Conservation (phyloP, 1,140 invertebrate species). For the Ostrea denselamellosa region DNA sequence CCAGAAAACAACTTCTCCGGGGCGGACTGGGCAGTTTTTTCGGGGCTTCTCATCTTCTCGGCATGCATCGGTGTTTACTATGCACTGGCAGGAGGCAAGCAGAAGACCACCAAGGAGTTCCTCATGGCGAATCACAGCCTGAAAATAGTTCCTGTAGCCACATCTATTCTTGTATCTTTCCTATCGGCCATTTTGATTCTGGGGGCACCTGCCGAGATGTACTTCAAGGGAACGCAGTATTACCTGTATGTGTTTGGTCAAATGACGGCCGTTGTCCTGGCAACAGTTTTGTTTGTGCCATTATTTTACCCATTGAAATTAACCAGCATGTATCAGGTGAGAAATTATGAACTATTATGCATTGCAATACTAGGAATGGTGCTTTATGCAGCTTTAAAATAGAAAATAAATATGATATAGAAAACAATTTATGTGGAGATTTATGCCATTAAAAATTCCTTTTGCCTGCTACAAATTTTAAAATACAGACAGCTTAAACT, state of each 20-base stretch:
- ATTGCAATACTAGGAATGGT: no score
- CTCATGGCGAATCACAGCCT: slow-evolving; percentile 87
- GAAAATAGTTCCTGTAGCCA: slow-evolving; percentile 80
- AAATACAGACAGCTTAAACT: no score
- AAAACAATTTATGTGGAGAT: background rate
- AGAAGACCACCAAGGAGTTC: slow-evolving; percentile 90
- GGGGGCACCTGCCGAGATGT: slow-evolving; percentile 64
- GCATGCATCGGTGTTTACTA: slow-evolving; percentile 89
- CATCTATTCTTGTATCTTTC: slow-evolving; percentile 83
- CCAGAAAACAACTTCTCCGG: background rate
- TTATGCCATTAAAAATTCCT: background rate
- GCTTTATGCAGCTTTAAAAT: background rate
- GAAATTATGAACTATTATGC: background rate
- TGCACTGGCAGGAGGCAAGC: slow-evolving; percentile 88
- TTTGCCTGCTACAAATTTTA: no score
- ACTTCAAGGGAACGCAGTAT: slow-evolving; percentile 65
- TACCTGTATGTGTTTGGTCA: slow-evolving; percentile 47
- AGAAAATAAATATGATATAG: background rate
- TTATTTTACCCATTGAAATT: slow-evolving; percentile 92
- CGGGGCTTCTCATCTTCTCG: slow-evolving; percentile 41
- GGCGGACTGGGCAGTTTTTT: slow-evolving; percentile 52
- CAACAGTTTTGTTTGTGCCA: slow-evolving; percentile 89
- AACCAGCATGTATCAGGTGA: slow-evolving; percentile 91
- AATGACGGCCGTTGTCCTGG: slow-evolving; percentile 87
- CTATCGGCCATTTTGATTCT: slow-evolving; percentile 83